These are phyloP conservation scores for Patella caerulea DNA, from an alignment of 2,888 invertebrate genomes.

Conservation along the genomic window DNA sequence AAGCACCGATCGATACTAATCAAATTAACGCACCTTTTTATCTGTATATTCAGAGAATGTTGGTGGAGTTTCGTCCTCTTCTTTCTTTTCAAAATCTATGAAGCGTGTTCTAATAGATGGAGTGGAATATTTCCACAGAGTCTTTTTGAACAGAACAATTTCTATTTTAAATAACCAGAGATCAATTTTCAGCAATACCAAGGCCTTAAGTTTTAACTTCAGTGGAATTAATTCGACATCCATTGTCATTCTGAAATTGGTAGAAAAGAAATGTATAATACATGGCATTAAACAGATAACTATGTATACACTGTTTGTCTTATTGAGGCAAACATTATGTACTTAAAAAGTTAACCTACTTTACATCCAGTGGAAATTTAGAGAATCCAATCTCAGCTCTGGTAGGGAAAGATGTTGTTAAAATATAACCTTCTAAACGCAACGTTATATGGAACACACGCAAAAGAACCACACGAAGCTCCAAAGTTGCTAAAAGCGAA, in stretches of 20 bases:
- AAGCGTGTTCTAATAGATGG: constrained; percentile 34
- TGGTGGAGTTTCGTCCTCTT: constrained; percentile 38
- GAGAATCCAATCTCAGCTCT: constrained; percentile 47
- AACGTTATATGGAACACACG: constrained; percentile 30
- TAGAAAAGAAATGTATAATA: too few relatives aligned
- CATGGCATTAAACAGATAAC: too few relatives aligned
- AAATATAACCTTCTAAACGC: constrained; percentile 45
- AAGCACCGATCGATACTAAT: too few relatives aligned
- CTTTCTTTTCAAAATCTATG: constrained; percentile 30
- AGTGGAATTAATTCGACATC: constrained; percentile 39
- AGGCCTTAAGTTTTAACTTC: constrained; percentile 28
- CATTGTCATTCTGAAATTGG: constrained; percentile 27
- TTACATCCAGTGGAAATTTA: constrained; percentile 58
- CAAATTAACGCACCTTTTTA: constrained; percentile 12
- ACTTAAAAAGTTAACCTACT: constrained; percentile 27
- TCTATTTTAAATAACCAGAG: constrained; percentile 26
- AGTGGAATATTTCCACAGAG: constrained; percentile 32
- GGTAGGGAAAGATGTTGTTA: constrained; percentile 50
- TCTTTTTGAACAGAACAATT: neutral
- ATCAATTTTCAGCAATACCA: constrained; percentile 24
- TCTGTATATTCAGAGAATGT: constrained; percentile 23
- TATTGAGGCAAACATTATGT: too few relatives aligned
- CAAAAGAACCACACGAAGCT: constrained; percentile 37
- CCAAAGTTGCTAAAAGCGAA: constrained; percentile 18
- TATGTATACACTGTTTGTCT: too few relatives aligned